Conservation (phyloP, 1,140 invertebrate genomes). For the Brachionus asplanchnoidis region DNA sequence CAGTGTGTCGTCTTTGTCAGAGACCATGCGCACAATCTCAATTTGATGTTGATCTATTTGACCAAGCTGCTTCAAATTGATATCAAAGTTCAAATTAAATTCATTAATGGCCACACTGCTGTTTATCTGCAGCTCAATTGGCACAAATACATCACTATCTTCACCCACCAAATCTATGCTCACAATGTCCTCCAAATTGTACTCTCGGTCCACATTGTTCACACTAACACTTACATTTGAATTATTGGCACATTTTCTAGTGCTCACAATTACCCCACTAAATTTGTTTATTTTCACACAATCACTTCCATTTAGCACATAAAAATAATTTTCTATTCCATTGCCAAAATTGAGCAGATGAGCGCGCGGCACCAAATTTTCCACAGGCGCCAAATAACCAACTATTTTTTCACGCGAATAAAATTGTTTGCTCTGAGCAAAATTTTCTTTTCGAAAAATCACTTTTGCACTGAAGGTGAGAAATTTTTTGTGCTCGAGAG, state of each 20-base stretch:
- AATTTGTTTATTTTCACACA: not conserved
- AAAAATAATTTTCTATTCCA: constrained; percentile 7
- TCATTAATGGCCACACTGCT: not conserved
- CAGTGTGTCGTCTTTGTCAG: not conserved
- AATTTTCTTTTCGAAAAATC: not conserved
- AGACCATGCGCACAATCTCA: not conserved
- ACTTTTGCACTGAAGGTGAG: not conserved
- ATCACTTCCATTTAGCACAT: not conserved
- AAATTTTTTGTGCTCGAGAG: not conserved
- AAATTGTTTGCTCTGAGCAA: not conserved
- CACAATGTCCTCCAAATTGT: not conserved
- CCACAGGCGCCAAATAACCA: not conserved
- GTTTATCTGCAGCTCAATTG: not conserved
- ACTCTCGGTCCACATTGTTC: not conserved
- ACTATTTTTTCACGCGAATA: not conserved
- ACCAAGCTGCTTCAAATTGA: not conserved
- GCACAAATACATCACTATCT: not conserved
- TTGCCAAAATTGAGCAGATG: not conserved
- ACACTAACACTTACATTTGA: not conserved
- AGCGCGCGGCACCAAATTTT: not conserved
- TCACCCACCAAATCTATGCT: not conserved
- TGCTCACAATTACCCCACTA: not conserved
- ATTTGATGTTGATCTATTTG: not conserved
- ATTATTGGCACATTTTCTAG: not conserved
- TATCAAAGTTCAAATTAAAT: constrained; percentile 2